phyloP scores from a whole-genome alignment of 2,797 vertebrate genomes.

The Eidolon dupreanum region DNA sequence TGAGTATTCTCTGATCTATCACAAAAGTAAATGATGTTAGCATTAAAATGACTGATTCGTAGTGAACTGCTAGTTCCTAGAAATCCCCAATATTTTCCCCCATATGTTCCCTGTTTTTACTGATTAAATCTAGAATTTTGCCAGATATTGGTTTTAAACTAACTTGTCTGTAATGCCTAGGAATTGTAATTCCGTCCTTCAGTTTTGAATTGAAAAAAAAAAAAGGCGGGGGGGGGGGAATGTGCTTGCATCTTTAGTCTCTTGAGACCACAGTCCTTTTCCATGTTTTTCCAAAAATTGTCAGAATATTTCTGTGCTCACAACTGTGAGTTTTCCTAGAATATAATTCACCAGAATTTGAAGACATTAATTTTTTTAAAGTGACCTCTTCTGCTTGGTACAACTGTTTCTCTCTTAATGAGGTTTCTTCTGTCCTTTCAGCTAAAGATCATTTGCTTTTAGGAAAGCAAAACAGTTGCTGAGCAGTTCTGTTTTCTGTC shows the following conservation, averaged over 20 bases:
- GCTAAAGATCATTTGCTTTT: conserved; percentile 27
- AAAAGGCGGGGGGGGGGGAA: neutral
- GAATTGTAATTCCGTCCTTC: neutral
- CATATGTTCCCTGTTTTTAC: neutral
- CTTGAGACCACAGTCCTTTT: neutral
- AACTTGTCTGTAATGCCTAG: neutral
- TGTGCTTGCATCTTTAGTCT: neutral
- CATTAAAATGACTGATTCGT: neutral
- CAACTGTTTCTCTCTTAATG: neutral
- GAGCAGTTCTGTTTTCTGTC: conserved; percentile 44
- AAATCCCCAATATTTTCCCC: neutral
- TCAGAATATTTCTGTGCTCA: neutral
- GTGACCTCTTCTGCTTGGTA: neutral
- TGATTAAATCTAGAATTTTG: neutral
- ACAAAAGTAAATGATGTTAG: neutral
- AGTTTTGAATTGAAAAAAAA: neutral
- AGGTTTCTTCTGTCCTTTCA: neutral
- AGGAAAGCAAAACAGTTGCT: conserved; percentile 41
- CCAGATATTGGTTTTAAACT: neutral
- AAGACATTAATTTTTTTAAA: neutral
- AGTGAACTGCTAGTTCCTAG: neutral
- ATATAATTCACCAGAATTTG: neutral
- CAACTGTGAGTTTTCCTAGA: neutral
- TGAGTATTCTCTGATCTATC: neutral
- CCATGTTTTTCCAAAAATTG: neutral